A percentile compares a stretch with the other conserved stretches of the same genome.
Evolutionary conservation across 2,113 vertebrate genomes (phyloP).

Genomic region (Spizaetus ornatus): DNA sequence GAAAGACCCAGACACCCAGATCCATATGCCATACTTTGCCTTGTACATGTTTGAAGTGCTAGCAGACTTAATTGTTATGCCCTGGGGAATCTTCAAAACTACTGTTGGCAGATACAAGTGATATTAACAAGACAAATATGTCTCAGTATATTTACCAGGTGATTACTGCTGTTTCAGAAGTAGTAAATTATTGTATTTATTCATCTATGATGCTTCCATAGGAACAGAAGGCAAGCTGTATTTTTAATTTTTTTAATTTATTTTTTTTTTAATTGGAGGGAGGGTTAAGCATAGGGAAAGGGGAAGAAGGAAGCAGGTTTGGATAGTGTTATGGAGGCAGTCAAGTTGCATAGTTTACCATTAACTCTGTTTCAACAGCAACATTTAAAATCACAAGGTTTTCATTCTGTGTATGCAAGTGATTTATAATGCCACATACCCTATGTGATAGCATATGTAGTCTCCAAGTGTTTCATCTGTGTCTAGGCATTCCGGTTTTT

Average conservation of each 20-base stretch:
- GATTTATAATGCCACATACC: constrained; percentile 9
- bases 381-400: constrained; percentile 24
- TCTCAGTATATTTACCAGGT: constrained; percentile 28
- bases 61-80: constrained; percentile 44
- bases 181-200: constrained; percentile 42
- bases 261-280: neutral
- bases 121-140: constrained; percentile 58
- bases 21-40: neutral
- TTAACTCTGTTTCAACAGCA: constrained; percentile 22
- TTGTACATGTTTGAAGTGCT: neutral
- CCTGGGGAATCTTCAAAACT: constrained; percentile 7
- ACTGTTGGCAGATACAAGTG: constrained; percentile 33
- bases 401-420: neutral
- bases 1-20: constrained; percentile 4
- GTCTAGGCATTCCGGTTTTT: constrained; percentile 4
- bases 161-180: constrained; percentile 51
- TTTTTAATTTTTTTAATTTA: neutral
- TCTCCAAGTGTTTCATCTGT: constrained; percentile 58
- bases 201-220: neutral
- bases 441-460: constrained; percentile 30
- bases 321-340: neutral
- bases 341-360: neutral
- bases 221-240: neutral
- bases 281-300: neutral
- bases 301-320: neutral